phyloP scores from a whole-genome alignment of 2,797 vertebrate genomes.

The Ammospiza maritima region DNA sequence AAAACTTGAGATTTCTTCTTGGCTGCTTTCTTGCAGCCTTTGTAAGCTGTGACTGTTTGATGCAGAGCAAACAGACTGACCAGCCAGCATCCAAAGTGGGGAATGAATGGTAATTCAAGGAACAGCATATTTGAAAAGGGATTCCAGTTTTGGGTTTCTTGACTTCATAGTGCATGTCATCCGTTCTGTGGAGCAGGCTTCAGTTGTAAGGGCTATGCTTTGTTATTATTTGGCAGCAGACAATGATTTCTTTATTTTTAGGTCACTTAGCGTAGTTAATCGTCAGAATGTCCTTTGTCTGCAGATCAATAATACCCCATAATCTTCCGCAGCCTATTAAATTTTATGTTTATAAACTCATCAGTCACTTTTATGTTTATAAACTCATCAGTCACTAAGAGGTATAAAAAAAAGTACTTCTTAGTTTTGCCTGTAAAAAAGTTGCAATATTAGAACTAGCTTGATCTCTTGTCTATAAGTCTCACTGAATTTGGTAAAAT shows the following conservation, averaged over 20 bases:
- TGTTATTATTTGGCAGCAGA: background rate
- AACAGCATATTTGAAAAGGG: background rate
- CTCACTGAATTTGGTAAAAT: background rate
- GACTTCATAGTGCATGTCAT: background rate
- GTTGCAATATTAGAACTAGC: background rate
- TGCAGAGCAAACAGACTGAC: background rate
- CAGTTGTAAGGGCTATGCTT: background rate
- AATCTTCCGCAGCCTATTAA: background rate
- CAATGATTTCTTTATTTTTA: slow-evolving; percentile 8
- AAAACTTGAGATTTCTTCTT: background rate
- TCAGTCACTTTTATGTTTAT: background rate
- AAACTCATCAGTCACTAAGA: background rate
- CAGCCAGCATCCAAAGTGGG: background rate
- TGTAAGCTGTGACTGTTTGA: background rate
- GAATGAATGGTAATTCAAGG: background rate
- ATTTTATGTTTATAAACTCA: background rate
- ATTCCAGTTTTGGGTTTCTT: background rate
- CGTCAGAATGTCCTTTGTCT: background rate
- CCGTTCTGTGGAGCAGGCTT: background rate
- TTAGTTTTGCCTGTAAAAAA: background rate
- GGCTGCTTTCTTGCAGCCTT: background rate
- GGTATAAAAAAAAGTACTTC: background rate
- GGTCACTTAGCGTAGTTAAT: background rate
- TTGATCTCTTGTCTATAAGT: background rate
- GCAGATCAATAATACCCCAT: background rate